Percentiles rank a stretch among this genome's conserved stretches.
These are phyloP conservation scores for Cercopithecus mona DNA, from an alignment of 2,113 vertebrate species.

Conservation along the genomic window DNA sequence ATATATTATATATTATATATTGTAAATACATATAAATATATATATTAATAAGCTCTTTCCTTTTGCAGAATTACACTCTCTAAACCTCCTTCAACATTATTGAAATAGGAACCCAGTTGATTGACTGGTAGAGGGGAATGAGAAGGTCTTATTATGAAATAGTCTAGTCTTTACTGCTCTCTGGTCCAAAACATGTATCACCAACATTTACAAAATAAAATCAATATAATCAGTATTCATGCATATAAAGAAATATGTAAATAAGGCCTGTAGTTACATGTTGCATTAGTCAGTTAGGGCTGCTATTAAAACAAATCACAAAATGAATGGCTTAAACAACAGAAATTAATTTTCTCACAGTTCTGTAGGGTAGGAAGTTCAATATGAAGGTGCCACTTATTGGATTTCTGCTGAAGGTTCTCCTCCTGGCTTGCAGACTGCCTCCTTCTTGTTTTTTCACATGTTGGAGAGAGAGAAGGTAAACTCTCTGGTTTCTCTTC, in stretches of 20 bases:
- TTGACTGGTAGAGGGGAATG: not conserved
- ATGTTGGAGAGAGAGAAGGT: not conserved
- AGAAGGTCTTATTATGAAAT: not conserved
- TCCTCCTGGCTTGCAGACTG: not conserved
- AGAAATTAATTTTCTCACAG: not conserved
- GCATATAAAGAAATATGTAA: not conserved
- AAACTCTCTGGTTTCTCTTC: not conserved
- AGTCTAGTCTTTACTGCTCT: not conserved
- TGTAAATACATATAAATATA: no score
- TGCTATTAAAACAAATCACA: not conserved
- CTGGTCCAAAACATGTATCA: not conserved
- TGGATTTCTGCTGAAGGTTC: not conserved
- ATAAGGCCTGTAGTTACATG: not conserved
- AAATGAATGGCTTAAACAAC: no score
- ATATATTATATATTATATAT: no score
- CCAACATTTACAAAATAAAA: not conserved
- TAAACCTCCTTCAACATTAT: not conserved
- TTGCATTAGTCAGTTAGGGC: not conserved
- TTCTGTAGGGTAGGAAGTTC: not conserved
- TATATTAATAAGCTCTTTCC: not conserved
- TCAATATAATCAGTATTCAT: not conserved
- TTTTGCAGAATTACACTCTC: not conserved
- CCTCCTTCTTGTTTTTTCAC: not conserved
- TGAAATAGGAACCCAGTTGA: not conserved
- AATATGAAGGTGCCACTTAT: not conserved